Base-by-base conservation (phyloP, 2,797 vertebrate genomes). In the Limosa lapponica region DNA sequence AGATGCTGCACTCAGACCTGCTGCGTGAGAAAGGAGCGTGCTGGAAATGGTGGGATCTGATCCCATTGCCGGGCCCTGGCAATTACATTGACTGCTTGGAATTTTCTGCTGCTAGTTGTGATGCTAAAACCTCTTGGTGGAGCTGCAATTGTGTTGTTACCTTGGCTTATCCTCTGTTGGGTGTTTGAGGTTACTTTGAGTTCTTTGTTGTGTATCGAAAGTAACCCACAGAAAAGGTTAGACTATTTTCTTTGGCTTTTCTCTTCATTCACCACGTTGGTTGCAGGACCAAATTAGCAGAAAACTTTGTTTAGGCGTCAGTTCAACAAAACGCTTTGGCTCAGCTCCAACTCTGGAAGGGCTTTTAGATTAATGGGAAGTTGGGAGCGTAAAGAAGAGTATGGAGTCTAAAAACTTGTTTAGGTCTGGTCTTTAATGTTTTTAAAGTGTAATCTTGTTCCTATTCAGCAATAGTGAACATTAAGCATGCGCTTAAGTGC, bases 281-380 rank as follows among this genome's bases (percentile, higher is more conserved):
- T 96, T 91, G 67, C 59, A 90, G 61, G 48, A 54, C 78, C 79
- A 82, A n/a, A 80, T 82, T 87, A 74, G 57, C 83, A 90, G 78
- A 89, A 75, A 73, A n/a, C 81, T 92, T 96, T 82, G 67, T 82
- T 92, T 78, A 74, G 92, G 71, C 20, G 1, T 87, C 67, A 71
- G 34, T 70, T 95, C 84, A 93, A 71, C 83, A 87, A 87, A 96
- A 87, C 71, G 12, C 71, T 67, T 92, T 66, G 87, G 78, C 81
- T 8, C 71, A 74, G 37, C 67, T 87, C 78, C 90, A 95, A 2
- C 67, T 87, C 34, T 92, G 81, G 44, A 89, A 89, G 83, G 80
- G 59, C 52, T 91, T 92, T 92, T 44, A 77, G 67, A 74, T 89
- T 85, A 67, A 74, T 91, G 67, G 44, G 24, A 92, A 84, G 25